Evolutionary conservation across 2,113 vertebrate species (phyloP).

Genomic region (Nesospiza acunhae): DNA sequence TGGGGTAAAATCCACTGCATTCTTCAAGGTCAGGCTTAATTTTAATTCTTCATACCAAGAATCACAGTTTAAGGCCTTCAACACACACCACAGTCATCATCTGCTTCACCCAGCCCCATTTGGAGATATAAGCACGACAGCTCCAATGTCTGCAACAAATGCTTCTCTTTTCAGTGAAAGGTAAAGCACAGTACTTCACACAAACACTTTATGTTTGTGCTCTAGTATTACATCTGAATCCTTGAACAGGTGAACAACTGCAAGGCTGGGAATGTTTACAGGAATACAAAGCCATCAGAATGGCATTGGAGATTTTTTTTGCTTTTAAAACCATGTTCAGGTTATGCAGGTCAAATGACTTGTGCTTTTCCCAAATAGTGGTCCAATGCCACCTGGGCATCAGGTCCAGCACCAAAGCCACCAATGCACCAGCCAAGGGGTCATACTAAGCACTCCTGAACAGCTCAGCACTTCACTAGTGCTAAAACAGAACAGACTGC

Average conservation of each 20-base stretch:
- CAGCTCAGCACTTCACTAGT: not conserved
- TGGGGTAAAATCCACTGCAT: conserved; percentile 24
- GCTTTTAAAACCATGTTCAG: not conserved
- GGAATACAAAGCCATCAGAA: not conserved
- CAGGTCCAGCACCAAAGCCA: not conserved
- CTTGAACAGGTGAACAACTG: not conserved
- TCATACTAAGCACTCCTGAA: not conserved
- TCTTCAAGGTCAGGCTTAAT: conserved; percentile 55
- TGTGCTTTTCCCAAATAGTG: not conserved
- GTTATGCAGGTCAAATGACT: not conserved
- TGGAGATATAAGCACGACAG: not conserved
- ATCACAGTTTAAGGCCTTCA: conserved; percentile 69
- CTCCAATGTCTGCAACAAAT: not conserved
- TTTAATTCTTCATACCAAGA: conserved; percentile 55
- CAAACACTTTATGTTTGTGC: not conserved
- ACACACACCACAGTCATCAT: not conserved
- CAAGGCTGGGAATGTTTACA: not conserved
- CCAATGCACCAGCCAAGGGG: not conserved
- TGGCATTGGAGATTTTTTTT: not conserved
- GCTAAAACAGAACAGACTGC: not conserved
- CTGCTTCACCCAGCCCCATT: not conserved
- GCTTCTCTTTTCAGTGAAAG: not conserved
- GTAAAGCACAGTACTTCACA: not conserved
- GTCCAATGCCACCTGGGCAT: not conserved
- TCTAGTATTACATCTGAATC: not conserved